Conservation (phyloP, 2,888 invertebrate genomes). For the Meloe dianella region DNA sequence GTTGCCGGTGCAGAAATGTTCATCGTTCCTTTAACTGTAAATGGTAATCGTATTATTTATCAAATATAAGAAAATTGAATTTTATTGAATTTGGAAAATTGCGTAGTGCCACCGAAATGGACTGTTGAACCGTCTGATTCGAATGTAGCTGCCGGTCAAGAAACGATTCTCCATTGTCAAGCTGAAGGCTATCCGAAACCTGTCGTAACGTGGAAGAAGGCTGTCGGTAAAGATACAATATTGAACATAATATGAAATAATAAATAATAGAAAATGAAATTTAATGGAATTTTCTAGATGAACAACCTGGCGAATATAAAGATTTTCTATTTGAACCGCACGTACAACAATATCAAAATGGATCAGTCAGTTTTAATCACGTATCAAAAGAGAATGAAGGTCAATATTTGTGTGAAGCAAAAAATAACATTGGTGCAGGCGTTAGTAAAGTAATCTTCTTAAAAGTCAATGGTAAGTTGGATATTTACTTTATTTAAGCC, state of each 20-base stretch:
- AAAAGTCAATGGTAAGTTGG: constrained; percentile 82
- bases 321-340: constrained; percentile 82
- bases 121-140: constrained; percentile 83
- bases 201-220: constrained; percentile 86
- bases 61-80: neutral
- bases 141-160: constrained; percentile 83
- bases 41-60: constrained; percentile 64
- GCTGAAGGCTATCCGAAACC: constrained; percentile 93
- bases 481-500: neutral
- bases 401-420: constrained; percentile 91
- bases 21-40: constrained; percentile 80
- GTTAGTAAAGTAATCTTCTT: constrained; percentile 90
- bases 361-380: constrained; percentile 81
- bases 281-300: constrained; percentile 58
- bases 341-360: constrained; percentile 79
- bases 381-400: constrained; percentile 88
- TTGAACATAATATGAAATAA: neutral
- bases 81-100: neutral
- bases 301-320: constrained; percentile 78
- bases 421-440: constrained; percentile 89
- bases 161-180: constrained; percentile 85
- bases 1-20: constrained; percentile 81
- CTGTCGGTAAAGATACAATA: constrained; percentile 69
- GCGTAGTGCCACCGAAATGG: constrained; percentile 86
- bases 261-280: constrained; percentile 4